phyloP scores from a whole-genome alignment of 2,888 invertebrate genomes.

The Xestia rhomboidea region DNA sequence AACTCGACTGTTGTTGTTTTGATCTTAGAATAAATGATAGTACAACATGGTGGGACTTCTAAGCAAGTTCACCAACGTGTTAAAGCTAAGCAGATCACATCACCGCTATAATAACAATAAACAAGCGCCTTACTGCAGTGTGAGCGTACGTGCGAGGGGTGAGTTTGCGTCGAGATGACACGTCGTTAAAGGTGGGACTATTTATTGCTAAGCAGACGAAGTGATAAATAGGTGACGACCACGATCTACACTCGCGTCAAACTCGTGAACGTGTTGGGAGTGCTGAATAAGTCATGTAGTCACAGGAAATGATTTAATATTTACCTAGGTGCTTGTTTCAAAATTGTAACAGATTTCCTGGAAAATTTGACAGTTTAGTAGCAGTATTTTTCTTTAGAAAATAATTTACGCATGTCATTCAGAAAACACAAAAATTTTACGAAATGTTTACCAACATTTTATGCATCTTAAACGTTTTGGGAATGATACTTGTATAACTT shows the following conservation, averaged over 20 bases:
- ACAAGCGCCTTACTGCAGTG: slow-evolving; percentile 47
- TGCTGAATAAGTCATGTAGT: slow-evolving; percentile 23
- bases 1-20: neutral
- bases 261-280: slow-evolving; percentile 45
- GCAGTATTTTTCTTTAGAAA: neutral
- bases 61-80: slow-evolving; percentile 11
- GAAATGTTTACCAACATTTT: too few relatives aligned
- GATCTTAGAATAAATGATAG: slow-evolving; percentile 24
- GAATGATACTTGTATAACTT: too few relatives aligned
- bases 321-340: neutral
- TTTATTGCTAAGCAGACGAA: slow-evolving; percentile 61
- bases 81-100: slow-evolving; percentile 47
- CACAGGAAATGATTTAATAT: slow-evolving; percentile 6
- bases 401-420: neutral
- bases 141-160: slow-evolving; percentile 54
- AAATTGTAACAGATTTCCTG: neutral
- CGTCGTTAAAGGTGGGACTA: slow-evolving; percentile 61
- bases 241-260: slow-evolving; percentile 51
- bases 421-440: neutral
- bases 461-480: neutral
- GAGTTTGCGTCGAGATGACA: slow-evolving; percentile 57
- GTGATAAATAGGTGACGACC: slow-evolving; percentile 61
- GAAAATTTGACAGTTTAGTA: too few relatives aligned
- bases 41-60: slow-evolving; percentile 17
- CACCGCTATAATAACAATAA: slow-evolving; percentile 49